Evolutionary conservation across 2,888 invertebrate genomes (phyloP).

Genomic region (Drosophila recens): DNA sequence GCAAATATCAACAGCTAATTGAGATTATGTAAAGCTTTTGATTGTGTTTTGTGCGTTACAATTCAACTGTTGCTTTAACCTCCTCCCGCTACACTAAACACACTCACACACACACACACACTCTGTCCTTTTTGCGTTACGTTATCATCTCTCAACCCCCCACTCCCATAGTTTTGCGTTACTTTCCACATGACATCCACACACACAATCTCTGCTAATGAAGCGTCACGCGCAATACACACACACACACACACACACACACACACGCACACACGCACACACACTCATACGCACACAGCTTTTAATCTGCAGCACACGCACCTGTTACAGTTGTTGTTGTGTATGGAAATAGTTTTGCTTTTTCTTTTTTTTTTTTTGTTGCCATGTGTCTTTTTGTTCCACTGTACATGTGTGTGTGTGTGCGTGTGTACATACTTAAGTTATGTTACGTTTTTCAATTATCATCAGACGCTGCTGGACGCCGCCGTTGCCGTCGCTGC

Average conservation of each 20-base stretch:
- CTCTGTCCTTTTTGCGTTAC: slow-evolving; percentile 9
- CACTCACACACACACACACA: background rate
- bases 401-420: background rate
- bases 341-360: slow-evolving; percentile 14
- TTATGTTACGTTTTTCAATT: slow-evolving; percentile 48
- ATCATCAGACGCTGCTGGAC: slow-evolving; percentile 29
- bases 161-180: background rate
- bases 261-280: slow-evolving; percentile 6
- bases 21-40: slow-evolving; percentile 15
- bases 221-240: slow-evolving; percentile 52
- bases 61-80: slow-evolving; percentile 15
- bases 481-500: slow-evolving; percentile 6
- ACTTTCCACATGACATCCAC: slow-evolving; percentile 1
- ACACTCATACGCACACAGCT: slow-evolving; percentile 13
- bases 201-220: slow-evolving; percentile 45
- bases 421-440: slow-evolving; percentile 15
- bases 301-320: slow-evolving; percentile 58
- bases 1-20: slow-evolving; percentile 27
- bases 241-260: slow-evolving; percentile 11
- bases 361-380: slow-evolving; percentile 31
- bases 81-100: background rate
- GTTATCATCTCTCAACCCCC: slow-evolving; percentile 2
- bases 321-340: slow-evolving; percentile 23
- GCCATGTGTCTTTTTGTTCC: slow-evolving; percentile 26
- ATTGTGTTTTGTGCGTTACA: background rate